Percentiles rank a stretch among this genome's conserved stretches.
Evolutionary conservation across 2,888 invertebrate genomes (phyloP).

Genomic region (Carabus problematicus): DNA sequence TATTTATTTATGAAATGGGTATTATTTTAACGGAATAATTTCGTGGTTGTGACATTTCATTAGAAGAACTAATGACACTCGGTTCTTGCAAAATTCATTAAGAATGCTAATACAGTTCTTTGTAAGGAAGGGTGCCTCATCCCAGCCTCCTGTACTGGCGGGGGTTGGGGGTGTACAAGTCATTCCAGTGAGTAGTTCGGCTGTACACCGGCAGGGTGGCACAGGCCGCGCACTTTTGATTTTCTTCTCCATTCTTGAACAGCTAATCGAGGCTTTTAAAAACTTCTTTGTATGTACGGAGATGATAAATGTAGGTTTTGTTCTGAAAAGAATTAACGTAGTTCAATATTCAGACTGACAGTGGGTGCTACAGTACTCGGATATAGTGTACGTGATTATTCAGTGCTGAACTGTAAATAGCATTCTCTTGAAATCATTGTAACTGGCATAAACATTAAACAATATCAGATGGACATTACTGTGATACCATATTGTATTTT

Average conservation of each 20-base stretch:
- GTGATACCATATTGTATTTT: no score
- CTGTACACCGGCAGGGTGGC: slow-evolving; percentile 4
- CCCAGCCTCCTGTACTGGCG: not conserved
- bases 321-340: slow-evolving; percentile 8
- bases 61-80: slow-evolving; percentile 29
- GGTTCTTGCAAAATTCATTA: slow-evolving; percentile 39
- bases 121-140: slow-evolving; percentile 17
- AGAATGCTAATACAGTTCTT: slow-evolving; percentile 39
- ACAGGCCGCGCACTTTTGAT: slow-evolving; percentile 9
- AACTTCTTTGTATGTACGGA: slow-evolving; percentile 19
- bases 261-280: slow-evolving; percentile 32
- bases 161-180: slow-evolving; percentile 12
- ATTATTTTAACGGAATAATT: slow-evolving; percentile 24
- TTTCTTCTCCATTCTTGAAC: slow-evolving; percentile 6
- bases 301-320: slow-evolving; percentile 19
- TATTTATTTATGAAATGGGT: slow-evolving; percentile 13
- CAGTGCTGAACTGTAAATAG: no score
- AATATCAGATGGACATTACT: no score
- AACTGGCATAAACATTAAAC: no score
- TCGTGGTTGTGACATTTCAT: slow-evolving; percentile 35
- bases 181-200: slow-evolving; percentile 20
- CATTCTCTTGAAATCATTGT: no score
- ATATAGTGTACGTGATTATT: no score
- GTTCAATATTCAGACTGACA: slow-evolving; percentile 1
- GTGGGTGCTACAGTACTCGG: not conserved